A percentile compares a stretch with the other conserved stretches of the same genome.
Conservation (phyloP, 2,113 vertebrate genomes). For the Ptilorrhoa leucosticta region DNA sequence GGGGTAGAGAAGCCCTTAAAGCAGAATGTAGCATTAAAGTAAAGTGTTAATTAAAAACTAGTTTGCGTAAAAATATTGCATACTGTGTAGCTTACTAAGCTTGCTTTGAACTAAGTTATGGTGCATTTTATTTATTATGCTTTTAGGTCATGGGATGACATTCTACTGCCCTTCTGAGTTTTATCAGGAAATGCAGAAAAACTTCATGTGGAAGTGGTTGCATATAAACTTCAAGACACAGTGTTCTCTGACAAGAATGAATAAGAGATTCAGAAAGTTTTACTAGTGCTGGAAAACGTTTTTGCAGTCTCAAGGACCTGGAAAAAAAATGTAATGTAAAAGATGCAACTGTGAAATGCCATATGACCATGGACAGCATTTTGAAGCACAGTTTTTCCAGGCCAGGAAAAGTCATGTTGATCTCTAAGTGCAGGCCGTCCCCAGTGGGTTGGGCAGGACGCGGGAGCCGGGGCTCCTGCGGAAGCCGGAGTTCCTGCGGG, state of each 20-base stretch:
- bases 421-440: not conserved
- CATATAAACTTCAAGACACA: not conserved
- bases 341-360: not conserved
- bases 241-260: not conserved
- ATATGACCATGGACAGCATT: not conserved
- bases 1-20: not conserved
- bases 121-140: not conserved
- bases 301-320: not conserved
- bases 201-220: not conserved
- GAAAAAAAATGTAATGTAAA: not conserved
- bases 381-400: not conserved
- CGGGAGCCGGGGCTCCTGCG: not conserved
- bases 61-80: not conserved
- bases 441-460: not conserved
- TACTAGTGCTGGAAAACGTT: not conserved
- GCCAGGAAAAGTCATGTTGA: not conserved
- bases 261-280: not conserved
- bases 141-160: not conserved
- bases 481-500: not conserved
- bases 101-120: not conserved
- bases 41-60: not conserved
- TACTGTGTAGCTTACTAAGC: not conserved
- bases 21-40: not conserved
- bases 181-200: not conserved
- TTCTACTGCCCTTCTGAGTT: not conserved